Evolutionary conservation across 2,113 vertebrate species (phyloP).

Genomic region (Rhinichthys klamathensis): DNA sequence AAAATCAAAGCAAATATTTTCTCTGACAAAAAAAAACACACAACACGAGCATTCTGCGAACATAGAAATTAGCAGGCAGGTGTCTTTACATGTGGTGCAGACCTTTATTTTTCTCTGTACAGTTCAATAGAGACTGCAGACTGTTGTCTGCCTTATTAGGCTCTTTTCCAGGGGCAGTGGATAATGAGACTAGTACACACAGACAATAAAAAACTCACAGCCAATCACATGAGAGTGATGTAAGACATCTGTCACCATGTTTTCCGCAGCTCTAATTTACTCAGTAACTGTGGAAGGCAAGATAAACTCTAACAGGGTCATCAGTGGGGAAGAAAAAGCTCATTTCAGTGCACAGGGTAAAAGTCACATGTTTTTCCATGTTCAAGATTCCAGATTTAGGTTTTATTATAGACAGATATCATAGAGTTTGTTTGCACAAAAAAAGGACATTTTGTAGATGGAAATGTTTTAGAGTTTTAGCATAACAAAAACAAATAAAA

Average conservation of each 20-base stretch:
- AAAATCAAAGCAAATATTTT: slow-evolving; percentile 68
- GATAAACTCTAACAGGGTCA: slow-evolving; percentile 45
- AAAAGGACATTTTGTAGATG: background rate
- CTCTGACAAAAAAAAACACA: slow-evolving; percentile 67
- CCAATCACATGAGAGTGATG: slow-evolving; percentile 72
- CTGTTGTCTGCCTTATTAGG: slow-evolving; percentile 76
- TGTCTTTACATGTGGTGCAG: slow-evolving; percentile 53
- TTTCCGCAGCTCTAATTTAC: slow-evolving; percentile 4
- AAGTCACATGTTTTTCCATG: slow-evolving; percentile 12
- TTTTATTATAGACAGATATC: background rate
- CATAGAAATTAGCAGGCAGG: slow-evolving; percentile 68
- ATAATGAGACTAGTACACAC: slow-evolving; percentile 73
- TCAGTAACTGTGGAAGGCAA: slow-evolving; percentile 37
- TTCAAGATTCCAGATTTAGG: background rate
- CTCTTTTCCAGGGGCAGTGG: slow-evolving; percentile 74
- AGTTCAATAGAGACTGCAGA: slow-evolving; percentile 64
- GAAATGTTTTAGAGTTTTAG: background rate
- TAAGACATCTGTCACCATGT: slow-evolving; percentile 55
- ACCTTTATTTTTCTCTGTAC: slow-evolving; percentile 74
- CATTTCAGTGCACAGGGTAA: background rate
- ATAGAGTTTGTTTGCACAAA: background rate
- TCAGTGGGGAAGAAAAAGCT: slow-evolving; percentile 31
- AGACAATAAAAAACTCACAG: slow-evolving; percentile 57
- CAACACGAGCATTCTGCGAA: slow-evolving; percentile 51
- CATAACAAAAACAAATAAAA: background rate